Evolutionary conservation across 2,113 vertebrate genomes (phyloP), one percentile per base, ranked within the genome.

Genomic region (Tauraco erythrolophus): DNA sequence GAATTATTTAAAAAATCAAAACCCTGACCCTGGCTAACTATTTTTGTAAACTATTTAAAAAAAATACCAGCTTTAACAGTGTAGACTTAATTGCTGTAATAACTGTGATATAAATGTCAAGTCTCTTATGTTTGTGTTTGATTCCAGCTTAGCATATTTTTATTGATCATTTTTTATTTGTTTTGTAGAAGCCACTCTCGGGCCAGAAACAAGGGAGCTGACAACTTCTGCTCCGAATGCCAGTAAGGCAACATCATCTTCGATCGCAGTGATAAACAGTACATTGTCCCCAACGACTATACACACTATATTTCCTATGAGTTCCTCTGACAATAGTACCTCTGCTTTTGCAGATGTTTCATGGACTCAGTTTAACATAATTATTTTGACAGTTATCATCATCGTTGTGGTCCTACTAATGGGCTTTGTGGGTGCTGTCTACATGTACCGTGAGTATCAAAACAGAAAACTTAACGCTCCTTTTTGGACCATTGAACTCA

Each of bases 401-500:
- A 99, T 99, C 17, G 99, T 99, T 58, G 99, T 99, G 91, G 98
- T 99, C 88, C 98, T 99, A 6, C 98, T 99, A 24, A 99, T 99
- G 98, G 99, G 99, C 83, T 99, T 99, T 57, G 99, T 99, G 56
- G 99, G 99, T 14, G 99, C 99, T 4, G 99, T 99, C n/a, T 99
- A 99, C 95, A 99, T 98, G 87, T 99, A 99, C 97, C 98, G 99
- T 23, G 99, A 99, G 93, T 99, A 99, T 96, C 99, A 99, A 95
- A 99, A 99, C 98, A 97, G 99, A 94, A 99, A 99, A 94, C 99
- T 99, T 22, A 99, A 99, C 0, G 99, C 99, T 45, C 99, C 99
- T n/a, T 99, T 99, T 97, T 99, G 99, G 99, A 99, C 99, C 98
- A 99, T 99, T 82, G 99, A 99, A 84, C 98, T 99, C 89, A 99